Percentiles rank a stretch among this genome's conserved stretches.
These are phyloP conservation scores for Malaclemys terrapin DNA, from an alignment of 2,113 vertebrate genomes.

Conservation along the genomic window DNA sequence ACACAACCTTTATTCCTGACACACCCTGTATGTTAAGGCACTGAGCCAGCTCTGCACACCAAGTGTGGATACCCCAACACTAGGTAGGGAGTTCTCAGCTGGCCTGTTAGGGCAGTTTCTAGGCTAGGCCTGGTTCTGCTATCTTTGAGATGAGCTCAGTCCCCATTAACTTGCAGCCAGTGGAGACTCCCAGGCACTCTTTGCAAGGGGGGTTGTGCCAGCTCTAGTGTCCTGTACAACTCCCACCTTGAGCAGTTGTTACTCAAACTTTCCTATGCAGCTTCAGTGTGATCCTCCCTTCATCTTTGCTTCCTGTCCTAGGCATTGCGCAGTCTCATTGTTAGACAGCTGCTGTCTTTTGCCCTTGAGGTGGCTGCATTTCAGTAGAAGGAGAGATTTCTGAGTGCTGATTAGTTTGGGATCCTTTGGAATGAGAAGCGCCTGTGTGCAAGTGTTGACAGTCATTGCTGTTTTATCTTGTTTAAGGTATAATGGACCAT, in stretches of 20 bases:
- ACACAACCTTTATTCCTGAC: too few species aligned
- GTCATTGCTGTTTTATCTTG: not conserved
- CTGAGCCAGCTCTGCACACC: not conserved
- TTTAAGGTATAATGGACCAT: slow-evolving; percentile 90
- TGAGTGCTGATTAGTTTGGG: not conserved
- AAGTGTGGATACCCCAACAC: not conserved
- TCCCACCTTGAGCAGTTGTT: not conserved
- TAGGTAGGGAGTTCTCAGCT: not conserved
- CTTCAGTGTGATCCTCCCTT: not conserved
- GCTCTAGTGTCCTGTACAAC: not conserved
- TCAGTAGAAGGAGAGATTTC: accelerated
- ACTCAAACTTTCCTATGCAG: not conserved
- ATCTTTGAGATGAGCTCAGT: not conserved
- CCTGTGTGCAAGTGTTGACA: accelerated
- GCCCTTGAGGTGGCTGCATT: not conserved
- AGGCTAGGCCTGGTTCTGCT: too few species aligned
- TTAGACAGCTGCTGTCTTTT: too few species aligned
- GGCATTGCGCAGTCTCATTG: too few species aligned
- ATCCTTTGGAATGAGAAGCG: not conserved
- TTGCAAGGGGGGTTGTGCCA: not conserved
- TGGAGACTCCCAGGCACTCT: not conserved
- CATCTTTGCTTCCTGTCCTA: not conserved
- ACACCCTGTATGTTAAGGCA: not conserved
- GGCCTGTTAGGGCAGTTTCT: not conserved
- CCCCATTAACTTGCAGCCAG: not conserved